Base-by-base conservation (phyloP, 37 sponge, comb jelly and placozoan species). In the Theonella swinhoei region DNA sequence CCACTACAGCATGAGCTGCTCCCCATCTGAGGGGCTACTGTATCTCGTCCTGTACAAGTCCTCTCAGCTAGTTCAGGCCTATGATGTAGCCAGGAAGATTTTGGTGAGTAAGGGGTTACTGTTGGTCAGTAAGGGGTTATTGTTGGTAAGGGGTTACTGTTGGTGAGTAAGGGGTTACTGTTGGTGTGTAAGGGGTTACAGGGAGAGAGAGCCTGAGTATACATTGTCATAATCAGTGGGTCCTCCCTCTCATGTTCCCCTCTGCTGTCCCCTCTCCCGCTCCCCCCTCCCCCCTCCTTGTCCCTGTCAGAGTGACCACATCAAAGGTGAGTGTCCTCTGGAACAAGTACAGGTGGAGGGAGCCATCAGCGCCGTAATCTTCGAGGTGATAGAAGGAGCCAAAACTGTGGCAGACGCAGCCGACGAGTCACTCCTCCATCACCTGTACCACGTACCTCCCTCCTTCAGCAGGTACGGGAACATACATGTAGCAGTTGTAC, bases 41-140 rank as follows among this genome's bases (percentile, higher is more conserved):
- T 83, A 74, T 70, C 89, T 96, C 42, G 81, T 36, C 11, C 85
- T 96, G 37, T 87, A 67, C 75, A 75, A 71, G 41, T 88, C 95
- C 4, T 84, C 95, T 34, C 95, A 96, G 71, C 75, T 94, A 2
- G 81, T 88, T 0, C 82, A 88, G 30, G 97, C 95, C 7, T 96
- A 91, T 59, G 62, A 76, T 43, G 97, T 84, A 3, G 88, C 93
- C 74, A 94, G 37, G 82, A 76, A 83, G 26, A 94, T 96, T 29
- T 42, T 96, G 68, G 93, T 94, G 68, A 23, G 87, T 40, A 0
- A 31, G 26, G 37, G 66, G 26, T 32, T 31, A 42, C 39, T n/a
- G 68, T 11, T 78, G 25, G 31, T 8, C 24, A 29, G 39, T 33
- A n/a, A n/a, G 29, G 24, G 64, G 35, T 39, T 82, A n/a, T 38